Evolutionary conservation across 1,140 invertebrate genomes (phyloP).

Genomic region (Drosophila seguyi): DNA sequence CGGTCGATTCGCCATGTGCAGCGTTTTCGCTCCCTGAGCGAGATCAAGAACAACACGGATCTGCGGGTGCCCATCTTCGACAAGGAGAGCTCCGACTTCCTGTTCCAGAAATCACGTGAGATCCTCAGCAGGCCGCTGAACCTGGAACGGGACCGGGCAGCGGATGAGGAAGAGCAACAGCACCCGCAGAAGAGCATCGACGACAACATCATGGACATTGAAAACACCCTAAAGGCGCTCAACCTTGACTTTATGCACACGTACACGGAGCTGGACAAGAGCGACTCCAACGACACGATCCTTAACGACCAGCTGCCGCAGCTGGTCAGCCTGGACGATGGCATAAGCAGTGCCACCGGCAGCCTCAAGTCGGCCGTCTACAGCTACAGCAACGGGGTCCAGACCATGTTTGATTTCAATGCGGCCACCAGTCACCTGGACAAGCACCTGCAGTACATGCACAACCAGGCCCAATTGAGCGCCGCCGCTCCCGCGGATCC

Average conservation of each 20-base stretch:
- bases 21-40: constrained; percentile 86
- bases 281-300: constrained; percentile 84
- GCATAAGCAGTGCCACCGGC: constrained; percentile 80
- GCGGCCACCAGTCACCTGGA: constrained; percentile 81
- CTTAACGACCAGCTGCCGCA: constrained; percentile 79
- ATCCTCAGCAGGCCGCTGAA: constrained; percentile 87
- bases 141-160: constrained; percentile 40
- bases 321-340: constrained; percentile 72
- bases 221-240: constrained; percentile 82
- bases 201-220: constrained; percentile 84
- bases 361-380: constrained; percentile 81
- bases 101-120: constrained; percentile 90
- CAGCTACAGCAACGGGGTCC: constrained; percentile 80
- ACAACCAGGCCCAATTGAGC: constrained; percentile 71
- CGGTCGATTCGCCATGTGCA: constrained; percentile 48
- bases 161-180: constrained; percentile 16
- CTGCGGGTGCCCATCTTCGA: constrained; percentile 89
- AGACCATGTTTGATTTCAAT: constrained; percentile 83
- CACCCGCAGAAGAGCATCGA: constrained; percentile 63
- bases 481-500: constrained; percentile 36
- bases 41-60: constrained; percentile 82
- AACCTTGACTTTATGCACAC: constrained; percentile 85
- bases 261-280: constrained; percentile 84
- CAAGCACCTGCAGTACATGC: constrained; percentile 82
- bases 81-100: constrained; percentile 90